phyloP scores from a whole-genome alignment of 2,113 vertebrate genomes.

The Antennarius striatus region DNA sequence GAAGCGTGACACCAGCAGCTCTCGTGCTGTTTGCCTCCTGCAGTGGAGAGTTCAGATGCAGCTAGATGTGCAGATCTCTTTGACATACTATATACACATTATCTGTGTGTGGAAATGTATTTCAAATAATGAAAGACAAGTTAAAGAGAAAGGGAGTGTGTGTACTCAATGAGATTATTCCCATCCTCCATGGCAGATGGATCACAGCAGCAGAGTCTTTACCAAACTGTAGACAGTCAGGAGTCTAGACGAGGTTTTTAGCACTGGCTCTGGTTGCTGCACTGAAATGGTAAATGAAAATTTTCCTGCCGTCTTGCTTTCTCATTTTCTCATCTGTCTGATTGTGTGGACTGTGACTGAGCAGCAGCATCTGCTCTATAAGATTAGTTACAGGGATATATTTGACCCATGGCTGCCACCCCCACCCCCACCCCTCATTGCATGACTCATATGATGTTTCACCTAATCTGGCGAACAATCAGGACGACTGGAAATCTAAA shows the following conservation, averaged over 20 bases:
- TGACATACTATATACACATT: slow-evolving; percentile 1
- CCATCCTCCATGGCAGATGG: slow-evolving; percentile 41
- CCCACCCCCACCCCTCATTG: slow-evolving; percentile 34
- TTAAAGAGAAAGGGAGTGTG: slow-evolving; percentile 10
- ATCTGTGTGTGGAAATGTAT: slow-evolving; percentile 25
- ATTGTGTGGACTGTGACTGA: slow-evolving; percentile 25
- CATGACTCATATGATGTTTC: neutral
- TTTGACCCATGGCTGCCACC: neutral
- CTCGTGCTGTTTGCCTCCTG: slow-evolving; percentile 21
- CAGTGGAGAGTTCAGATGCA: slow-evolving; percentile 17
- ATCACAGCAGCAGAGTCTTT: slow-evolving; percentile 26
- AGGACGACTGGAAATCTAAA: slow-evolving; percentile 26
- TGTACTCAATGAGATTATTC: slow-evolving; percentile 52
- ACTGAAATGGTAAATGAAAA: slow-evolving; percentile 33
- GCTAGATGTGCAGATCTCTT: slow-evolving; percentile 37
- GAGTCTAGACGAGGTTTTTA: slow-evolving; percentile 29
- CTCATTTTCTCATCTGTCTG: slow-evolving; percentile 10
- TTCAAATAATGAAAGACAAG: slow-evolving; percentile 28
- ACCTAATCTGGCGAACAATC: slow-evolving; percentile 43
- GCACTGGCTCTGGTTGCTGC: slow-evolving; percentile 6
- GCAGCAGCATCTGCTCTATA: slow-evolving; percentile 35
- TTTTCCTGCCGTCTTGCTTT: slow-evolving; percentile 15
- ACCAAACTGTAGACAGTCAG: slow-evolving; percentile 28
- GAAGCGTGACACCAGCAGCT: slow-evolving; percentile 11
- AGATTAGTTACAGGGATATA: slow-evolving; percentile 38